Conservation (phyloP, 2,113 vertebrate genomes). For the Saguinus midas region DNA sequence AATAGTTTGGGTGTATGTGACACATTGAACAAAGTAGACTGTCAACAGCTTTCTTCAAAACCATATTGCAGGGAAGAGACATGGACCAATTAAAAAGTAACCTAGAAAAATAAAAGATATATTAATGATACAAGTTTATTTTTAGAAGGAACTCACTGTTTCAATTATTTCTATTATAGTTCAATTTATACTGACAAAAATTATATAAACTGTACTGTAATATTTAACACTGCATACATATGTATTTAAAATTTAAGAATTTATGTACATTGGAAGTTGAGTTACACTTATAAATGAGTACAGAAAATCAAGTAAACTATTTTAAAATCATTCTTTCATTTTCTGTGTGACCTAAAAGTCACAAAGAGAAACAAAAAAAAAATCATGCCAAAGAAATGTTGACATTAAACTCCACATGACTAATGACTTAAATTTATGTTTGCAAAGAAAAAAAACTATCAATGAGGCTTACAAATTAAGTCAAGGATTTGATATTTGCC, state of each 20-base stretch:
- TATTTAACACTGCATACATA: neutral
- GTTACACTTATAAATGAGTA: neutral
- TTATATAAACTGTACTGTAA: neutral
- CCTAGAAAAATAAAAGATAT: conserved; percentile 80
- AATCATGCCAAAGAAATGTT: neutral
- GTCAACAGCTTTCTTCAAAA: conserved; percentile 99
- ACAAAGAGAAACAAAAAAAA: neutral
- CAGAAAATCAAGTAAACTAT: neutral
- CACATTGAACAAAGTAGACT: conserved; percentile 98
- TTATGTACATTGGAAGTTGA: neutral
- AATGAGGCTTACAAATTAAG: neutral
- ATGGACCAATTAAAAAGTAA: conserved; percentile 98
- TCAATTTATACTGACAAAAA: neutral
- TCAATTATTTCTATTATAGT: conserved; percentile 5
- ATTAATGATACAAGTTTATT: neutral
- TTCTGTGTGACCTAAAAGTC: neutral
- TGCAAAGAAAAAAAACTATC: conserved; percentile 20
- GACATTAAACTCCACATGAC: neutral
- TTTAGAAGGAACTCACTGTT: neutral
- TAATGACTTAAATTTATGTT: neutral
- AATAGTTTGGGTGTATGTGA: conserved; percentile 97
- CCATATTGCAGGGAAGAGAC: conserved; percentile 96
- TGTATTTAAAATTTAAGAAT: neutral
- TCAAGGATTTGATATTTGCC: neutral
- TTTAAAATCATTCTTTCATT: neutral